Evolutionary conservation across 2,888 invertebrate species (phyloP).

Genomic region (Neoitamus cyanurus): DNA sequence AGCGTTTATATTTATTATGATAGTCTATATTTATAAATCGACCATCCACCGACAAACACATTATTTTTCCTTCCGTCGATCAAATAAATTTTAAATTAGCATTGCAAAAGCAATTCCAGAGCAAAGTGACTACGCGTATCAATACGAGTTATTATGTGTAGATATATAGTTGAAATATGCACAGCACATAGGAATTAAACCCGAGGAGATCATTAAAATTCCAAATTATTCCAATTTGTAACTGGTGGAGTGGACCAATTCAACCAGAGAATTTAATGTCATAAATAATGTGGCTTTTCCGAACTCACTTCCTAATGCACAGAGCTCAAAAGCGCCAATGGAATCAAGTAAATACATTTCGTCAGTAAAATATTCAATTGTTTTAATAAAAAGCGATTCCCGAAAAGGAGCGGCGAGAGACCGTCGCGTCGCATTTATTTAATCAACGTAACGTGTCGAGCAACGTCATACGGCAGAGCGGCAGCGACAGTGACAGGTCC

Average conservation of each 20-base stretch:
- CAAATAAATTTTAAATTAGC: neutral
- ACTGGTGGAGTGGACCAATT: neutral
- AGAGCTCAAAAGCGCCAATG: neutral
- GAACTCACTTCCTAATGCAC: neutral
- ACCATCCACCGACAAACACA: too few relatives aligned
- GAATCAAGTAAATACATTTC: neutral
- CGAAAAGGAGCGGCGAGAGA: neutral
- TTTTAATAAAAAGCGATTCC: neutral
- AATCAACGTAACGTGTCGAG: neutral
- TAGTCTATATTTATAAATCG: too few relatives aligned
- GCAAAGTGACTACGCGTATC: neutral
- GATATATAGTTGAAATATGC: neutral
- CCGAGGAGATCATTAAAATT: neutral
- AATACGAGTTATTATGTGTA: neutral
- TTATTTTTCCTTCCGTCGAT: neutral
- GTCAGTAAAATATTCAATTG: neutral
- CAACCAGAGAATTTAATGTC: neutral
- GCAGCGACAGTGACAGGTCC: neutral
- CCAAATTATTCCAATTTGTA: neutral
- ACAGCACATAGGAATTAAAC: neutral
- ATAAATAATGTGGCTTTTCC: neutral
- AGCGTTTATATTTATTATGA: too few relatives aligned
- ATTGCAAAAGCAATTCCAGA: neutral
- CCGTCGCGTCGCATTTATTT: neutral
- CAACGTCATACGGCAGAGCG: neutral